Conservation (phyloP, 2,888 invertebrate species). For the Drosophila rubida region DNA sequence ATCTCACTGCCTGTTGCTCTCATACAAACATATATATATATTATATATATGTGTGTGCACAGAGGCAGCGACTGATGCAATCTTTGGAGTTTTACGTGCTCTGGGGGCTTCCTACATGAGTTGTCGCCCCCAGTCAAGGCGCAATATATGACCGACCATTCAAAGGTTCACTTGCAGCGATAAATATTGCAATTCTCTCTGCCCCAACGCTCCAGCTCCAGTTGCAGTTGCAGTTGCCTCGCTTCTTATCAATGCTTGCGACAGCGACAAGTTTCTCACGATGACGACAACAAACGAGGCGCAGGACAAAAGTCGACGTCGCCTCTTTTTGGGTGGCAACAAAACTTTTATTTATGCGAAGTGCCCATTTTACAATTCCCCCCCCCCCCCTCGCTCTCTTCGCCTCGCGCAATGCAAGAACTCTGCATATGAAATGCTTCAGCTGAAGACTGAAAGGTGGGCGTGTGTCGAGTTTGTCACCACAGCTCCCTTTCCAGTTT, state of each 20-base stretch:
- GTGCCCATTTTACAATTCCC: neutral
- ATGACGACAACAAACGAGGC: slow-evolving; percentile 27
- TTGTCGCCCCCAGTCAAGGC: slow-evolving; percentile 40
- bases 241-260: slow-evolving; percentile 42
- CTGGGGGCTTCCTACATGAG: slow-evolving; percentile 34
- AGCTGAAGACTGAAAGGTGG: slow-evolving; percentile 39
- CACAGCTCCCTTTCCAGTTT: slow-evolving; percentile 34
- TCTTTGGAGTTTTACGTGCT: neutral
- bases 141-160: slow-evolving; percentile 52
- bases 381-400: no score
- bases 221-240: slow-evolving; percentile 8
- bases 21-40: neutral
- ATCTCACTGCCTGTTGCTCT: slow-evolving; percentile 16
- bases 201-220: slow-evolving; percentile 5
- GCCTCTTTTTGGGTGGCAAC: slow-evolving; percentile 51
- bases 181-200: slow-evolving; percentile 68
- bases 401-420: neutral
- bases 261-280: slow-evolving; percentile 50
- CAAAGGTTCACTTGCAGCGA: slow-evolving; percentile 72
- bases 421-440: slow-evolving; percentile 39
- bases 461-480: slow-evolving; percentile 43
- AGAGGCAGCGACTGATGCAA: slow-evolving; percentile 6
- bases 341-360: slow-evolving; percentile 56
- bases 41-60: neutral
- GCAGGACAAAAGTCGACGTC: slow-evolving; percentile 43